Base-by-base conservation (phyloP, 2,113 vertebrate species). In the Fulica atra region DNA sequence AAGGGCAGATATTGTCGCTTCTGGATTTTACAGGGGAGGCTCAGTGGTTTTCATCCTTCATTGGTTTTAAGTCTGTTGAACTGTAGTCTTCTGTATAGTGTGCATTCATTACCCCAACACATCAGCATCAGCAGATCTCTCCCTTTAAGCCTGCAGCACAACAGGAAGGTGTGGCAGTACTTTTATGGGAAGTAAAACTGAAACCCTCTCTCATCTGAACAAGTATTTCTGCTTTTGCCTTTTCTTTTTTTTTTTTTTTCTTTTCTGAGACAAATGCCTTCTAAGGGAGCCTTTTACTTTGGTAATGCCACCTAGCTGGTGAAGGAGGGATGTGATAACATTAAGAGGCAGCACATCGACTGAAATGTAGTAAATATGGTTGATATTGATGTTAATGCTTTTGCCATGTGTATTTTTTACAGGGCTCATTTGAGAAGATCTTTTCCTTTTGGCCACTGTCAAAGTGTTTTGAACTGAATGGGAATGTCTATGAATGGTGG, bases 401-500 rank as follows among this genome's bases (percentile, higher is more conserved):
- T 79, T 72, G 54, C 56, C 33, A 18, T 36, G 23, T 95, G 97
- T 76, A 3, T 89, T 74, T 96, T 96, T 95, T 96, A 31, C 96
- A 99, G 99, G 98, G 97, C 28, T 80, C 98, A n/a, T 99, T 99
- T 97, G 99, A 99, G 98, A 98, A 97, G 46, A 94, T 99, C 74
- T 99, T 99, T 98, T 99, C 99, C 21, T 97, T 99, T 48, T 99
- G 99, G 99, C 99, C 99, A 28, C 78, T 99, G 85, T 99, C 99
- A 40, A 98, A 98, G 61, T 98, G 99, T 57, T 99, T 99, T 96
- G 98, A 99, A 90, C 97, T 99, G 77, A 98, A 99, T 68, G 99
- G 99, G 50, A 99, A 97, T 91, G 97, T 99, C 81, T 99, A 99
- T 56, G 99, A 99, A 91, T 99, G 99, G 99, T 99, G 99, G 99